These are phyloP conservation scores for Troilus luridus DNA, from an alignment of 2,888 invertebrate species.

Conservation along the genomic window DNA sequence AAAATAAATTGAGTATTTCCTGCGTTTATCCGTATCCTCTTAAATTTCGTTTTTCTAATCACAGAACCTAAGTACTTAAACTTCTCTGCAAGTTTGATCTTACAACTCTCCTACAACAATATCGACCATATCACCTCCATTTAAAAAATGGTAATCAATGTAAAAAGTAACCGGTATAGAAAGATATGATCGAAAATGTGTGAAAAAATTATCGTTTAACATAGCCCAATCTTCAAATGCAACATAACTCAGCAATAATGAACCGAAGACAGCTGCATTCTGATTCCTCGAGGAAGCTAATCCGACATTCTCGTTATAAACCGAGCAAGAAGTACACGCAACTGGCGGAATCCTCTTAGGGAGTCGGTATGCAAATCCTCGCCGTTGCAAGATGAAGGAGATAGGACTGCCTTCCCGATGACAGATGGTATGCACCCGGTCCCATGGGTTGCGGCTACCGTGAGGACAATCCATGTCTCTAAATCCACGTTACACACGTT, in stretches of 20 bases:
- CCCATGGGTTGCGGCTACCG: background rate
- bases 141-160: too few relatives aligned
- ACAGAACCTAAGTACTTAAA: too few relatives aligned
- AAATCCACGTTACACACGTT: background rate
- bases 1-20: too few relatives aligned
- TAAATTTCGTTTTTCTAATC: too few relatives aligned
- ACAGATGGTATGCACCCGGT: background rate
- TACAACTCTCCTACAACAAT: too few relatives aligned
- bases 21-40: too few relatives aligned
- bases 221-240: background rate
- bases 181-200: too few relatives aligned
- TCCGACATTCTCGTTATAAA: constrained; percentile 29
- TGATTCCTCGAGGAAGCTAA: background rate
- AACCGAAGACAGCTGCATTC: background rate
- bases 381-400: background rate
- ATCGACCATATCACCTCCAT: too few relatives aligned
- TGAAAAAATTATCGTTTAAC: background rate
- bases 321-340: background rate
- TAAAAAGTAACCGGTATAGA: too few relatives aligned
- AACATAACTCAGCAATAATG: background rate
- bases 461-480: background rate
- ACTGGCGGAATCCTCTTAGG: background rate
- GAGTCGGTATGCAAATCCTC: background rate
- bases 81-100: too few relatives aligned
- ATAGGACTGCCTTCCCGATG: background rate